These are phyloP conservation scores for Eueides isabella DNA, from an alignment of 1,140 invertebrate genomes.

Conservation along the genomic window DNA sequence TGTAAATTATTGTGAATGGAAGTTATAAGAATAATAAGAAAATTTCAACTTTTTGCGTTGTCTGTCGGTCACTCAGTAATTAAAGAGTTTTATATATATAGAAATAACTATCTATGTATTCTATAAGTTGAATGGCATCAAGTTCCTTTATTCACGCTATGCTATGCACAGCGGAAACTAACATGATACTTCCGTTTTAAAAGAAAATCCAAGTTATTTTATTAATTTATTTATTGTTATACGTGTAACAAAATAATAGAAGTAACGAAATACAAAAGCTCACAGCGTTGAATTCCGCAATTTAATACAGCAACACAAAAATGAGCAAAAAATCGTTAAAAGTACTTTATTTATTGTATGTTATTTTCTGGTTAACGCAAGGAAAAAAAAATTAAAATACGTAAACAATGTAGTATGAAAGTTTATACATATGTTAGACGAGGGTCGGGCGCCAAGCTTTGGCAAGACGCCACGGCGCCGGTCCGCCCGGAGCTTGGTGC, in stretches of 20 bases:
- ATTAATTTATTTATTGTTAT: background rate
- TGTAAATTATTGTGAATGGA: no score
- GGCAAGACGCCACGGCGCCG: conserved; percentile 33
- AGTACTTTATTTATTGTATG: no score
- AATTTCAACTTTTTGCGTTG: no score
- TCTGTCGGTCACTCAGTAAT: no score
- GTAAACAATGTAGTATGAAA: no score
- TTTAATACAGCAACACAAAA: background rate
- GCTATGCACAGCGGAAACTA: background rate
- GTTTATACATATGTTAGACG: conserved; percentile 3
- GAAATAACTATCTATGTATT: background rate
- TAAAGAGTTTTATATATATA: background rate
- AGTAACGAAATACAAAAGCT: background rate
- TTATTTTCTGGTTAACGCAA: background rate
- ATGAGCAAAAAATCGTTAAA: no score
- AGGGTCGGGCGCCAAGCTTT: conserved; percentile 6
- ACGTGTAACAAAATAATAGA: background rate
- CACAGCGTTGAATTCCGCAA: background rate
- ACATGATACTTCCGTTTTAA: background rate
- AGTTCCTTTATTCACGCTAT: background rate
- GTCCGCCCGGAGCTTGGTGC: conserved; percentile 11
- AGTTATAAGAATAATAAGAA: no score
- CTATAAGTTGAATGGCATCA: background rate
- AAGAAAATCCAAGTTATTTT: background rate
- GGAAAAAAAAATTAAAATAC: background rate